Evolutionary conservation across 2,888 invertebrate species (phyloP).

Genomic region (Petrophora chlorosata): DNA sequence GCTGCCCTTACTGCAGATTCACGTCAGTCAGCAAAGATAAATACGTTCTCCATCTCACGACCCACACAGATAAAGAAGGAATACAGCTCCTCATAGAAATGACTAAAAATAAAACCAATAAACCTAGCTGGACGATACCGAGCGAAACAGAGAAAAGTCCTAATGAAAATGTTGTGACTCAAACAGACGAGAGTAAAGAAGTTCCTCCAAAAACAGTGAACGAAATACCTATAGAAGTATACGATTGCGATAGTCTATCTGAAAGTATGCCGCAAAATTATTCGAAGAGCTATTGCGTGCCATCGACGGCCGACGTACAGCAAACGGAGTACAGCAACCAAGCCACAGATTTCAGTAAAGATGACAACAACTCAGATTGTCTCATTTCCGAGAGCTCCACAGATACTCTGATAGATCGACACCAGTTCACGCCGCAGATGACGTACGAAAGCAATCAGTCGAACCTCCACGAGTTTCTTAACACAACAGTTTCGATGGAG

Average conservation of each 20-base stretch:
- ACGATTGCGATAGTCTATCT: slow-evolving; percentile 72
- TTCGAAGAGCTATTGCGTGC: slow-evolving; percentile 58
- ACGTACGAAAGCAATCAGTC: slow-evolving; percentile 59
- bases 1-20: slow-evolving; percentile 85
- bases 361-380: slow-evolving; percentile 71
- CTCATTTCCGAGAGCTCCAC: slow-evolving; percentile 69
- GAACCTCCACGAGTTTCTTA: slow-evolving; percentile 66
- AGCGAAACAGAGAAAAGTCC: slow-evolving; percentile 55
- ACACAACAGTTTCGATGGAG: slow-evolving; percentile 62
- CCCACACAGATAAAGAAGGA: slow-evolving; percentile 76
- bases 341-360: slow-evolving; percentile 69
- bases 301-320: slow-evolving; percentile 49
- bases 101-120: slow-evolving; percentile 57
- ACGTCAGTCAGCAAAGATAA: slow-evolving; percentile 86
- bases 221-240: slow-evolving; percentile 71
- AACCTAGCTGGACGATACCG: slow-evolving; percentile 75
- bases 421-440: slow-evolving; percentile 59
- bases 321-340: slow-evolving; percentile 54
- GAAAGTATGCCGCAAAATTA: slow-evolving; percentile 66
- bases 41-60: slow-evolving; percentile 80
- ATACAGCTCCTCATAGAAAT: slow-evolving; percentile 66
- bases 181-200: slow-evolving; percentile 52
- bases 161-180: slow-evolving; percentile 38
- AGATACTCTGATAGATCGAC: slow-evolving; percentile 63
- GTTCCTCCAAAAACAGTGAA: slow-evolving; percentile 55